Conservation (phyloP, 2,113 vertebrate genomes). For the Syrmaticus mikado region DNA sequence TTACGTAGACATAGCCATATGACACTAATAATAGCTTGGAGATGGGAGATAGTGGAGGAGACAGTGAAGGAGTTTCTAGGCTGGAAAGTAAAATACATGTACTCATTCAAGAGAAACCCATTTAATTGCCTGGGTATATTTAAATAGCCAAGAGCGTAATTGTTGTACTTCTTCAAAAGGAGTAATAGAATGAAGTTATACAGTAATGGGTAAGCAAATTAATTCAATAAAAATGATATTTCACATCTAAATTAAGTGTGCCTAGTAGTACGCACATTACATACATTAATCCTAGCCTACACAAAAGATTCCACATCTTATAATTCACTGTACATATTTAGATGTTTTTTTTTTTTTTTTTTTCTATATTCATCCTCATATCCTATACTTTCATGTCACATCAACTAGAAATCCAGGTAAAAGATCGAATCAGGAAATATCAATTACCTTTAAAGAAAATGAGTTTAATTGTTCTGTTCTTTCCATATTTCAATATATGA, state of each 20-base stretch:
- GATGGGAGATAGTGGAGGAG: neutral
- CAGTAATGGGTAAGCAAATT: neutral
- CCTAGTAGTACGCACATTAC: neutral
- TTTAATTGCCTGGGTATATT: neutral
- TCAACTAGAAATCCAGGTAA: neutral
- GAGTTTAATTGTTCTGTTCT: rapidly evolving
- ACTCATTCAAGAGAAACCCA: conserved; percentile 8
- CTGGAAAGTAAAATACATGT: neutral
- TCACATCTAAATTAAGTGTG: neutral
- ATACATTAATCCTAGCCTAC: neutral
- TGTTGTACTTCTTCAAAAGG: neutral
- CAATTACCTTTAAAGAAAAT: neutral
- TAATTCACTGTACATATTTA: neutral
- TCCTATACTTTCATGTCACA: neutral
- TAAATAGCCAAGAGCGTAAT: neutral
- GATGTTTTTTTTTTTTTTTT: neutral
- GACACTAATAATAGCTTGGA: neutral
- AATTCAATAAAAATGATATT: neutral
- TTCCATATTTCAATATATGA: neutral
- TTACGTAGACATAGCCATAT: neutral
- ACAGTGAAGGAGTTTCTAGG: neutral
- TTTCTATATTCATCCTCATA: neutral
- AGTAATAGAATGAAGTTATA: conserved; percentile 1
- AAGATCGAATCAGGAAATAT: neutral
- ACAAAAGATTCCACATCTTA: neutral